phyloP scores from a whole-genome alignment of 2,888 invertebrate species.

The Siphonodentalium dalli region DNA sequence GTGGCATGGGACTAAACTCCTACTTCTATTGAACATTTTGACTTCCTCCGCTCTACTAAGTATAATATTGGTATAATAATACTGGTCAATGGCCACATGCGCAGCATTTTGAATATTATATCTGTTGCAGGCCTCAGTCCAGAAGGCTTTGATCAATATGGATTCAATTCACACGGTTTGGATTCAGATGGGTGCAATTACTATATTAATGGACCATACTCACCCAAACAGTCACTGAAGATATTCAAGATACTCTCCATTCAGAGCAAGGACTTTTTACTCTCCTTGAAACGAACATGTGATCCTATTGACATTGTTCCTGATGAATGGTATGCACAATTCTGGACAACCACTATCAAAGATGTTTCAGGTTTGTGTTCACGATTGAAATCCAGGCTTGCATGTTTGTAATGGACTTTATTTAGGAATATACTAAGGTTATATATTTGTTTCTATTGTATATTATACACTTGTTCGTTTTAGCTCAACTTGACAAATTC shows the following conservation, averaged over 20 bases:
- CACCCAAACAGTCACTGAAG: conserved; percentile 37
- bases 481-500: too few relatives aligned
- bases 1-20: too few relatives aligned
- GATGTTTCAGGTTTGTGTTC: conserved; percentile 43
- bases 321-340: conserved; percentile 46
- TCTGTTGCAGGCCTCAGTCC: conserved; percentile 39
- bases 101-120: too few relatives aligned
- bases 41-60: too few relatives aligned
- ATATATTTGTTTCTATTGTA: neutral
- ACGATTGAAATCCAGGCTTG: neutral
- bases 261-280: conserved; percentile 46
- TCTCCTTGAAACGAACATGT: conserved; percentile 43
- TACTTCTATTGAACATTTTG: too few relatives aligned
- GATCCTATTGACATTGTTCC: conserved; percentile 42
- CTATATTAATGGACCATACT: conserved; percentile 47
- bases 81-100: too few relatives aligned
- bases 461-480: neutral
- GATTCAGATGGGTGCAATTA: conserved; percentile 45
- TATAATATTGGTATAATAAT: too few relatives aligned
- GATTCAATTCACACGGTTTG: conserved; percentile 37
- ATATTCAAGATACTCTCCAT: conserved; percentile 42
- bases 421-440: neutral
- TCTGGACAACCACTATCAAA: conserved; percentile 47
- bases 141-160: conserved; percentile 41
- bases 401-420: neutral